Evolutionary conservation across 2,888 invertebrate genomes (phyloP).

Genomic region (Nymphalis c-album): DNA sequence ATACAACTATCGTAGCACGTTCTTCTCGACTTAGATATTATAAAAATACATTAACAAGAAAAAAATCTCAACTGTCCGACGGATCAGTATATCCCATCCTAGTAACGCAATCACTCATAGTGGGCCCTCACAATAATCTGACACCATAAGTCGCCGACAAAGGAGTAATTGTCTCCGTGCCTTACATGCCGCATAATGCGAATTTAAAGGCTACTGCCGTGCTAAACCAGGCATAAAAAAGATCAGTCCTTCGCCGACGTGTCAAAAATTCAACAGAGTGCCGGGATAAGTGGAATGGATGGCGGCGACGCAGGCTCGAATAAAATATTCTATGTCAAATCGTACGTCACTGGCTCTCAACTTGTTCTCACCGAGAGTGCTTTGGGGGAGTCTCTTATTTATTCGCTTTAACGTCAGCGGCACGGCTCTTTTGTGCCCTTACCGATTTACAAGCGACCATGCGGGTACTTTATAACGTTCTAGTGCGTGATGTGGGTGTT

Average conservation of each 20-base stretch:
- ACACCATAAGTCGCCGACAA: constrained; percentile 43
- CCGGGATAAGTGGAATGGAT: constrained; percentile 80
- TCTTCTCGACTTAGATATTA: neutral
- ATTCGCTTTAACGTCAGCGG: constrained; percentile 74
- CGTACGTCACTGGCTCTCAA: constrained; percentile 78
- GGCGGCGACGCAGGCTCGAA: constrained; percentile 67
- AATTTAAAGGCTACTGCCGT: constrained; percentile 71
- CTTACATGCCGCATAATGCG: constrained; percentile 58
- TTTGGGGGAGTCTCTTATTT: constrained; percentile 77
- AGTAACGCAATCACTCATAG: constrained; percentile 46
- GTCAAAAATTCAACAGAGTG: constrained; percentile 80
- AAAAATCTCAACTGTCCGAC: neutral
- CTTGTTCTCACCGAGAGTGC: constrained; percentile 74
- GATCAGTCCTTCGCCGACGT: constrained; percentile 68
- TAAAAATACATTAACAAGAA: neutral
- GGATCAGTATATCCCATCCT: constrained; percentile 38
- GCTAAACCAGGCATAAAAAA: constrained; percentile 74
- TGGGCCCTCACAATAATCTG: constrained; percentile 40
- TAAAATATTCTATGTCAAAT: constrained; percentile 80
- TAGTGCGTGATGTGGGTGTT: constrained; percentile 36
- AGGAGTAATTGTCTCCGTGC: constrained; percentile 48
- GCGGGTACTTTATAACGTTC: constrained; percentile 35
- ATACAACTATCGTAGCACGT: neutral
- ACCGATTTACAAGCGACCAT: constrained; percentile 47
- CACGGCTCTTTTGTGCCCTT: constrained; percentile 67